A percentile compares a stretch with the other conserved stretches of the same genome.
Conservation (phyloP, 1,140 invertebrate species). For the Hyles euphorbiae region DNA sequence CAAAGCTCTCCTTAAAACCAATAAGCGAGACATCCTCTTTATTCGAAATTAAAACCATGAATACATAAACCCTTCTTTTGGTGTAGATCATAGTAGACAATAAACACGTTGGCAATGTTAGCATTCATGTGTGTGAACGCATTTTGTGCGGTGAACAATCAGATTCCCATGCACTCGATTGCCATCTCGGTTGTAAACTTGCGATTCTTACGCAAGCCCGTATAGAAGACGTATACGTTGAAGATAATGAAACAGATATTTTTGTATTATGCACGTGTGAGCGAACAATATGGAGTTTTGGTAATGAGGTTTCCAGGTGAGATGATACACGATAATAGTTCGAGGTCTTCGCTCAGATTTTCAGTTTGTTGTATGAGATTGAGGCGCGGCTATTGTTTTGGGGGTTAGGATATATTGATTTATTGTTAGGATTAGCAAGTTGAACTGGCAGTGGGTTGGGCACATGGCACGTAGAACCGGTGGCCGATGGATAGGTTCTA, state of each 20-base stretch:
- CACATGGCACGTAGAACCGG: too few relatives aligned
- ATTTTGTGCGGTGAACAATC: slow-evolving; percentile 51
- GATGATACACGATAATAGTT: slow-evolving; percentile 8
- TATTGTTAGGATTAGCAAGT: too few relatives aligned
- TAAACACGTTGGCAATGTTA: slow-evolving; percentile 27
- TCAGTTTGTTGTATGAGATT: not conserved
- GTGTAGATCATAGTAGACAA: too few relatives aligned
- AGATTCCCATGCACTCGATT: slow-evolving; percentile 65
- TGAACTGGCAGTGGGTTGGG: too few relatives aligned
- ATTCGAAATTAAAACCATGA: too few relatives aligned
- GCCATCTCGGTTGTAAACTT: slow-evolving; percentile 58
- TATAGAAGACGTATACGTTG: slow-evolving; percentile 53
- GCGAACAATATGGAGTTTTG: slow-evolving; percentile 43
- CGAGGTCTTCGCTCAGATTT: not conserved
- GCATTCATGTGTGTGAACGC: slow-evolving; percentile 66
- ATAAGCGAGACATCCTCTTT: too few relatives aligned
- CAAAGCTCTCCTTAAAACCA: too few relatives aligned
- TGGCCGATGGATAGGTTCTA: too few relatives aligned
- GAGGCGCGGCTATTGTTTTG: too few relatives aligned
- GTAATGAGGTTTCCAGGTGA: slow-evolving; percentile 47
- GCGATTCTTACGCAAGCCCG: slow-evolving; percentile 46
- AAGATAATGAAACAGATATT: slow-evolving; percentile 61
- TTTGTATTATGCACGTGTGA: slow-evolving; percentile 55
- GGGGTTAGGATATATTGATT: too few relatives aligned
- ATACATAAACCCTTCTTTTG: too few relatives aligned